These are phyloP conservation scores for Melanotaenia maccullochi DNA, from an alignment of 2,797 vertebrate species.

Conservation along the genomic window DNA sequence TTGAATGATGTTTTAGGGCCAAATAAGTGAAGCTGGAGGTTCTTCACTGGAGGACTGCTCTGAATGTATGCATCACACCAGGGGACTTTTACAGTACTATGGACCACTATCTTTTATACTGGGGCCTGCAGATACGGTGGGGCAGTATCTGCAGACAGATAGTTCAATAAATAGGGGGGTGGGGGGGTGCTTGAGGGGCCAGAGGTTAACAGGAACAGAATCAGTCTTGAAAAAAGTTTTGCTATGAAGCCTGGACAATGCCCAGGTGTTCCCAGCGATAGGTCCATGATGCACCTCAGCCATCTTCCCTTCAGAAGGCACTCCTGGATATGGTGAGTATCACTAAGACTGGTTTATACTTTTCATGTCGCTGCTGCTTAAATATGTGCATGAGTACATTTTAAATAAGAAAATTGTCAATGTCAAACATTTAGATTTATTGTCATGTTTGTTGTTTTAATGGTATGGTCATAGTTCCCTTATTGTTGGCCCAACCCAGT, in stretches of 20 bases:
- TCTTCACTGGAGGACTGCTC: constrained; percentile 27
- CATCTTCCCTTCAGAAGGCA: constrained; percentile 82
- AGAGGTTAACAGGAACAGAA: constrained; percentile 39
- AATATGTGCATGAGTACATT: constrained; percentile 5
- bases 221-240: constrained; percentile 34
- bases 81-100: constrained; percentile 52
- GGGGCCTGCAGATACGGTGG: constrained; percentile 46
- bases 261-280: constrained; percentile 69
- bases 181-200: constrained; percentile 23
- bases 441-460: constrained; percentile 49
- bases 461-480: constrained; percentile 40
- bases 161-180: constrained; percentile 33
- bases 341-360: not conserved
- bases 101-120: constrained; percentile 50
- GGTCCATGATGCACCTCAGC: constrained; percentile 81
- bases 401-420: constrained; percentile 9
- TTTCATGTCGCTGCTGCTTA: not conserved
- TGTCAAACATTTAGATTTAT: constrained; percentile 13
- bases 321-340: constrained; percentile 87
- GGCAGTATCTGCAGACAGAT: constrained; percentile 51
- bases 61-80: constrained; percentile 50
- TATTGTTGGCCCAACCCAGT: constrained; percentile 41
- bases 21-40: constrained; percentile 15
- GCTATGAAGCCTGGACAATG: constrained; percentile 81
- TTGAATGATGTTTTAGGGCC: constrained; percentile 44